A percentile compares a stretch with the other conserved stretches of the same genome.
These are phyloP conservation scores for Notarius quadriscutis DNA, from an alignment of 2,113 vertebrate genomes.

Conservation along the genomic window DNA sequence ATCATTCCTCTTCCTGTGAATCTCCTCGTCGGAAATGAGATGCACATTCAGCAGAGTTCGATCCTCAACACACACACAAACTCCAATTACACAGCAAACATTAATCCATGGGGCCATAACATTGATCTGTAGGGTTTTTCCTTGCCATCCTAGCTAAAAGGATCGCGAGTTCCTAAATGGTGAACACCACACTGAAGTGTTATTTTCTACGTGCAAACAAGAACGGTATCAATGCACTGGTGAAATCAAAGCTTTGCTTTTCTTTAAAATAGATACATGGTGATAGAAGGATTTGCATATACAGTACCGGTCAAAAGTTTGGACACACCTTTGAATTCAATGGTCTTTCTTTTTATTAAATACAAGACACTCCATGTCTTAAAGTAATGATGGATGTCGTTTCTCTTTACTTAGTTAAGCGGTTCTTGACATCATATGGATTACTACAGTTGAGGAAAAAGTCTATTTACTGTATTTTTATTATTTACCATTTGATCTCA, in stretches of 20 bases:
- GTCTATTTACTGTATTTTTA: too few species aligned
- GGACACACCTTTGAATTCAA: too few species aligned
- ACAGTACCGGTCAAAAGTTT: too few species aligned
- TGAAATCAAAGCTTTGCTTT: not conserved
- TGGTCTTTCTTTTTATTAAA: too few species aligned
- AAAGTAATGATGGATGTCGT: too few species aligned
- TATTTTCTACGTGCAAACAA: not conserved
- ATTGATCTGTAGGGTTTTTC: constrained; percentile 4
- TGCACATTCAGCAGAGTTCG: constrained; percentile 38
- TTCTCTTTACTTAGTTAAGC: too few species aligned
- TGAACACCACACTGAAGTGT: not conserved
- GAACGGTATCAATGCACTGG: not conserved
- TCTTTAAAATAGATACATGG: not conserved
- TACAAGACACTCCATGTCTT: too few species aligned
- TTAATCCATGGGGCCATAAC: not conserved
- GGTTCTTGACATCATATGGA: too few species aligned
- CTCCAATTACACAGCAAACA: not conserved
- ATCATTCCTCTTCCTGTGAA: constrained; percentile 41
- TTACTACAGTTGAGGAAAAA: too few species aligned
- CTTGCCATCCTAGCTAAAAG: not conserved
- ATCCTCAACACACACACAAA: constrained; percentile 15
- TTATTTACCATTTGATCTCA: too few species aligned
- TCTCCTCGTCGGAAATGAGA: constrained; percentile 30
- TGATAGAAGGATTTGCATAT: not conserved
- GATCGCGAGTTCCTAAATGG: not conserved